phyloP scores from a whole-genome alignment of 2,113 vertebrate species.

The Gobio gobio region DNA sequence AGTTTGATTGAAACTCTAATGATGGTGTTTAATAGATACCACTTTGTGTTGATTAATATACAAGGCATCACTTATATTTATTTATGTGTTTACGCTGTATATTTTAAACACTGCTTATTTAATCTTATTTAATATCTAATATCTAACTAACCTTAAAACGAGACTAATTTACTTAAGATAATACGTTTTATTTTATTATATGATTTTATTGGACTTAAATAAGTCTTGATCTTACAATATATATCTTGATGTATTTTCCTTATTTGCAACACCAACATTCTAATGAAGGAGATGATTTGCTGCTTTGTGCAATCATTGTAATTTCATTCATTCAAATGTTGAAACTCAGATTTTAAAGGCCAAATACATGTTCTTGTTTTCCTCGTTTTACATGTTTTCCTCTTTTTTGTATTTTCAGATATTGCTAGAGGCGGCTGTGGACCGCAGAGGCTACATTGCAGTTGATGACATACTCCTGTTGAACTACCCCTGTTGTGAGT shows the following conservation, averaged over 20 bases:
- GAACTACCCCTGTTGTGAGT: conserved; percentile 98
- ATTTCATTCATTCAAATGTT: not conserved
- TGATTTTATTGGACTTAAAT: not conserved
- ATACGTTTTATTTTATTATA: not conserved
- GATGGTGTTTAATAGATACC: not conserved
- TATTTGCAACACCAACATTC: not conserved
- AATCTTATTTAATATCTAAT: not conserved
- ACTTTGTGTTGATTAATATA: not conserved
- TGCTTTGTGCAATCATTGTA: not conserved
- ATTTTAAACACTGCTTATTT: not conserved
- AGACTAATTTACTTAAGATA: not conserved
- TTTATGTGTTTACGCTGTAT: not conserved
- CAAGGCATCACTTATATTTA: not conserved
- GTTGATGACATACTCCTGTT: conserved; percentile 94
- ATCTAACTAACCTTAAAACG: not conserved
- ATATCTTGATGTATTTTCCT: not conserved
- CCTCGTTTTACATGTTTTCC: not conserved
- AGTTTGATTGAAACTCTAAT: not conserved
- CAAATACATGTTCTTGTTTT: too few species aligned
- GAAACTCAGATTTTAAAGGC: not conserved
- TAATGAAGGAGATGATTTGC: not conserved
- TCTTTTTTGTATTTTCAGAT: conserved; percentile 76
- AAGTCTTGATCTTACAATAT: not conserved
- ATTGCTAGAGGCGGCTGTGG: conserved; percentile 91
- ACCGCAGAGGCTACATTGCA: conserved; percentile 88